Evolutionary conservation across 2,888 invertebrate genomes (phyloP).

Genomic region (Holacanthella duospinosa): DNA sequence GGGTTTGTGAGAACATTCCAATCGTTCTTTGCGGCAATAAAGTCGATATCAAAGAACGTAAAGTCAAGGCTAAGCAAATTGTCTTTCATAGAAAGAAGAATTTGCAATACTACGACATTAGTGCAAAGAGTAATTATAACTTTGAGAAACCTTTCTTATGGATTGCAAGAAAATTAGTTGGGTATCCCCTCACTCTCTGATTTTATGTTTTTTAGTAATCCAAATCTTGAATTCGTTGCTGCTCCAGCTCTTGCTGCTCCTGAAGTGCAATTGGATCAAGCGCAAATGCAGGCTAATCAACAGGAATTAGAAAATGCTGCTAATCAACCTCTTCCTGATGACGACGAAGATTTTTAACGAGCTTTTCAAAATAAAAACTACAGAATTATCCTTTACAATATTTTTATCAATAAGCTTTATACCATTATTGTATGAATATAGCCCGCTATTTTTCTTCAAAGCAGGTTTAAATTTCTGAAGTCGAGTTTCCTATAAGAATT

Average conservation of each 20-base stretch:
- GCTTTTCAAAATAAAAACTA: too few relatives aligned
- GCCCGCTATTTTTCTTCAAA: too few relatives aligned
- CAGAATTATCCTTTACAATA: too few relatives aligned
- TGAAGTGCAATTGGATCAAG: conserved; percentile 97
- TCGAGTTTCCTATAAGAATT: too few relatives aligned
- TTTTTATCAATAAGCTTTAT: too few relatives aligned
- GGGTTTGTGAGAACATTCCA: conserved; percentile 99
- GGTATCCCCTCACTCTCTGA: too few relatives aligned
- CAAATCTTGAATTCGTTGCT: conserved; percentile 95
- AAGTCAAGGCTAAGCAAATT: conserved; percentile 99
- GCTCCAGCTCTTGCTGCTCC: conserved; percentile 98
- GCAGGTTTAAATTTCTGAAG: too few relatives aligned
- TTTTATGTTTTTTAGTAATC: too few relatives aligned
- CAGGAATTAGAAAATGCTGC: conserved; percentile 78
- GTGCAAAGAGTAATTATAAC: conserved; percentile 99
- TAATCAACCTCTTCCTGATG: conserved; percentile 91
- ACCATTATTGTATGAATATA: too few relatives aligned
- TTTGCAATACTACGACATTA: conserved; percentile 98
- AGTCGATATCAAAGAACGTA: conserved; percentile 98
- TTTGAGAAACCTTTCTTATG: conserved; percentile 99
- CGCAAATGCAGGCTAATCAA: conserved; percentile 92
- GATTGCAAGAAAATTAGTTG: conserved; percentile 94
- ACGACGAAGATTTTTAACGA: conserved; percentile 58
- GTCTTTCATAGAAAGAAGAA: conserved; percentile 99
- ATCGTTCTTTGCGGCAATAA: conserved; percentile 93